Percentiles rank a stretch among this genome's conserved stretches.
These are phyloP conservation scores for Chlorodrepanis virens DNA, from an alignment of 2,113 vertebrate species.

Conservation along the genomic window DNA sequence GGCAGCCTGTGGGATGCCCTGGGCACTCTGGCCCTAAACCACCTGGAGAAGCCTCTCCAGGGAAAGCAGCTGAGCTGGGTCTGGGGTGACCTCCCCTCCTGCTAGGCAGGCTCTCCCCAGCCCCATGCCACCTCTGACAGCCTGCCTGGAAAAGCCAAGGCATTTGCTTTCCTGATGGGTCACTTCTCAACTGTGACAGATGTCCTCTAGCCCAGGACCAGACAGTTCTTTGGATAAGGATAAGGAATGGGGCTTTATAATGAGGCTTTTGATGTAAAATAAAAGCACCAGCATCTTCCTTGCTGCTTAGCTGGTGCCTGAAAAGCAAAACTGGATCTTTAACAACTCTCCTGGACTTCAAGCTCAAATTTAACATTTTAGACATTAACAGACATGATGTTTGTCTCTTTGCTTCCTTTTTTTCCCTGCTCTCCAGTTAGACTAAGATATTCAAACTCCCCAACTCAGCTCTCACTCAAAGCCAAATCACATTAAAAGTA, in stretches of 20 bases:
- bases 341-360: not conserved
- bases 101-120: not conserved
- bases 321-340: not conserved
- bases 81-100: not conserved
- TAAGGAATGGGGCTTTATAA: not conserved
- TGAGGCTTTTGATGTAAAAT: not conserved
- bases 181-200: not conserved
- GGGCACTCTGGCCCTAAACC: not conserved
- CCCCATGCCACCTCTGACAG: not conserved
- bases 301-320: not conserved
- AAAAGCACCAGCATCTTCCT: not conserved
- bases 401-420: not conserved
- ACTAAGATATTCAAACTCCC: not conserved
- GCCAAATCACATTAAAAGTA: not conserved
- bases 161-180: not conserved
- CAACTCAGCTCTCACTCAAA: not conserved
- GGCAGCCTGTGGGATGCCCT: not conserved
- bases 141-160: not conserved
- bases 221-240: not conserved
- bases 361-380: not conserved
- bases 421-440: rapidly evolving
- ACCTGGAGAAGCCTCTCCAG: rapidly evolving
- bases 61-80: not conserved
- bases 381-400: not conserved
- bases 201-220: not conserved